Conservation (phyloP, 2,113 vertebrate species). For the Rana temporaria region DNA sequence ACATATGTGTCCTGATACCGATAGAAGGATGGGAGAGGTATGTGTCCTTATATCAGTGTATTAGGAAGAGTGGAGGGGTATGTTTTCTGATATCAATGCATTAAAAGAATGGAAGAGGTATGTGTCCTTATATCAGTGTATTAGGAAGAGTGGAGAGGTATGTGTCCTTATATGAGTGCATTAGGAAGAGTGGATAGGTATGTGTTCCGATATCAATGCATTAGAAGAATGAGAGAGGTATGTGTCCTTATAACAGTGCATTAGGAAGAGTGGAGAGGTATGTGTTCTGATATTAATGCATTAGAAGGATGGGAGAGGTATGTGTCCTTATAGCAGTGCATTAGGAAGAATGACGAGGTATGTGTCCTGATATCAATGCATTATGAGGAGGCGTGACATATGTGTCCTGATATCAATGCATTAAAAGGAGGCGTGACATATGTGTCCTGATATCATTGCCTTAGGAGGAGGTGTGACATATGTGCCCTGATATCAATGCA, state of each 20-base stretch:
- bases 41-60: not conserved
- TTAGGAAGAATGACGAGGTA: not conserved
- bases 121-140: no score
- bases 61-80: not conserved
- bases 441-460: no score
- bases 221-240: not conserved
- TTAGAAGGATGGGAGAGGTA: not conserved
- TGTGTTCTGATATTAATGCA: not conserved
- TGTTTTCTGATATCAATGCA: no score
- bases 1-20: not conserved
- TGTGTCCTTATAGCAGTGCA: not conserved
- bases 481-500: no score
- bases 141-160: no score
- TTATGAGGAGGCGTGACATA: not conserved
- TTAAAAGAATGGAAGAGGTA: not conserved
- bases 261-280: not conserved
- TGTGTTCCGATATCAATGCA: not conserved
- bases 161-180: no score
- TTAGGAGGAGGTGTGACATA: no score
- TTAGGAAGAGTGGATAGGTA: no score
- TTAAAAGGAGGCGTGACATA: no score
- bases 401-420: no score
- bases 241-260: not conserved
- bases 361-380: not conserved
- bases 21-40: not conserved